A percentile compares a stretch with the other conserved stretches of the same genome.
phyloP scores from a whole-genome alignment of 2,888 invertebrate species.

The Abscondita cerata region DNA sequence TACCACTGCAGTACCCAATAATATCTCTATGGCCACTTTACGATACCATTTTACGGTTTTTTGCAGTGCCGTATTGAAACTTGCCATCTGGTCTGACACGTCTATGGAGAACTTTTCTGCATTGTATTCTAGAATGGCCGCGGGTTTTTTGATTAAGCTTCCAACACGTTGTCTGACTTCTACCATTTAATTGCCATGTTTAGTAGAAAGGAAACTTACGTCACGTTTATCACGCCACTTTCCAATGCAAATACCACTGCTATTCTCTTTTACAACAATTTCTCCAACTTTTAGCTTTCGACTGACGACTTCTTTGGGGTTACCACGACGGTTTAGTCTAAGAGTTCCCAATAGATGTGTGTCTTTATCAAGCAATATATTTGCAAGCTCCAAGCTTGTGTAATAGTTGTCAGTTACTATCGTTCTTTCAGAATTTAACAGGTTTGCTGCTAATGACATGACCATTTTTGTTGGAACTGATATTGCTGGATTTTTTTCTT shows the following conservation, averaged over 20 bases:
- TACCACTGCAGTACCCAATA: background rate
- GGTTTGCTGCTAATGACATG: background rate
- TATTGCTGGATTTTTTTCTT: background rate
- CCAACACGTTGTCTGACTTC: background rate
- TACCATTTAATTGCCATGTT: background rate
- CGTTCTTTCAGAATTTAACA: background rate
- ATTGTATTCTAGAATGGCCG: too few species aligned
- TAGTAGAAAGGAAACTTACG: too few species aligned
- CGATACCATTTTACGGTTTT: conserved; percentile 2
- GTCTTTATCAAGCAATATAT: background rate
- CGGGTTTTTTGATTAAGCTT: too few species aligned
- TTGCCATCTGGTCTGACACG: background rate
- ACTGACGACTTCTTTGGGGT: background rate
- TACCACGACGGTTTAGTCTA: background rate
- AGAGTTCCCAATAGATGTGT: background rate
- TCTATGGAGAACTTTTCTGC: background rate
- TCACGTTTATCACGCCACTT: background rate
- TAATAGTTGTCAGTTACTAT: background rate
- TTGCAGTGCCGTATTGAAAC: background rate
- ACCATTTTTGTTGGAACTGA: background rate
- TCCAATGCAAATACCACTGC: background rate
- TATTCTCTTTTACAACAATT: background rate
- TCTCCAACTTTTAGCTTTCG: background rate
- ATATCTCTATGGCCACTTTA: conserved; percentile 3
- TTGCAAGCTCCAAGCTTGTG: background rate